Conservation (phyloP, 1,140 invertebrate genomes). For the Pemphigus obesinymphae region DNA sequence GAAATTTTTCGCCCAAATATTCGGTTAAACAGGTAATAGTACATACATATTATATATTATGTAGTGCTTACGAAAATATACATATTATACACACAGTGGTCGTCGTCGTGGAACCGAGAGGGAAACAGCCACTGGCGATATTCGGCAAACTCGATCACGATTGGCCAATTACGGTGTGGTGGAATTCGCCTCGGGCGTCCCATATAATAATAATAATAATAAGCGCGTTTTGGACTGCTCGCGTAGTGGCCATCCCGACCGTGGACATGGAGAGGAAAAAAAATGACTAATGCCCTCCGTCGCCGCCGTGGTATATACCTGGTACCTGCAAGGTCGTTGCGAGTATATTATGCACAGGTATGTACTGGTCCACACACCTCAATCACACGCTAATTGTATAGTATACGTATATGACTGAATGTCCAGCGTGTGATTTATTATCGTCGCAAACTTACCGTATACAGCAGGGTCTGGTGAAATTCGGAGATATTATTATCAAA, state of each 20-base stretch:
- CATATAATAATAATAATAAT: neutral
- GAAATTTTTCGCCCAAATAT: too few species aligned
- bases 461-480: neutral
- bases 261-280: neutral
- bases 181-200: slow-evolving; percentile 24
- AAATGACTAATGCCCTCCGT: slow-evolving; percentile 4
- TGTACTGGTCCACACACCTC: too few species aligned
- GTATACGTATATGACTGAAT: neutral
- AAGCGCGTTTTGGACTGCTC: neutral
- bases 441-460: neutral
- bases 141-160: slow-evolving; percentile 34
- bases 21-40: too few species aligned
- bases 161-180: slow-evolving; percentile 31
- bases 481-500: too few species aligned
- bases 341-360: too few species aligned
- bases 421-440: slow-evolving; percentile 1
- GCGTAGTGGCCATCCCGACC: neutral
- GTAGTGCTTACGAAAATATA: neutral
- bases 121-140: neutral
- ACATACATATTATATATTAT: too few species aligned
- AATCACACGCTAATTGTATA: neutral
- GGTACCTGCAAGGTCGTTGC: neutral
- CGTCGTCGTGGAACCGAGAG: neutral
- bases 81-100: neutral
- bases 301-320: neutral